Base-by-base conservation (phyloP, 2,888 invertebrate species). In the Limnephilus marmoratus region DNA sequence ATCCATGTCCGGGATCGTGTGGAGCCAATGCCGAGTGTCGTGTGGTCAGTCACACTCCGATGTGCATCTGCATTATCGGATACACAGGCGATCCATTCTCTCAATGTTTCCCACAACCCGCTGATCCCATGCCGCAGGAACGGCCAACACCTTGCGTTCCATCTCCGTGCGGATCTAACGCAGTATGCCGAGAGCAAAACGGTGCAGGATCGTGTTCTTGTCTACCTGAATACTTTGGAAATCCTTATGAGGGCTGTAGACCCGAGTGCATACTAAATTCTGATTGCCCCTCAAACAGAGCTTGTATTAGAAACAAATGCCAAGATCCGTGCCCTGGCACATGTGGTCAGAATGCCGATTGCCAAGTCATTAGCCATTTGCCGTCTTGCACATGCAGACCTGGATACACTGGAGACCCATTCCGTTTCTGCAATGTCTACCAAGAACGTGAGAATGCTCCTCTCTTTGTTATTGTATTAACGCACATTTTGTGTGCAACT, bases 201-300 rank as follows among this genome's bases (percentile, higher is more conserved):
- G 97, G 97, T 90, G 97, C 97, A n/a, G 98, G 97, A 45, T 96
- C 97, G 4, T 98, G 98, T 94, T 96, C 96, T 68, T 98, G 98
- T 94, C 95, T 97, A 12, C 95, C 96, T 49, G 97, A 97, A 94
- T 97, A 97, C 94, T 97, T 96, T 93, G 97, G 97, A 90, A 97
- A 97, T 94, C 97, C 97, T 7, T 97, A 97, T 93, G 97, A 97
- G 94, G 97, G 97, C 86, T 98, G 98, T 94, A 96, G 97, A 93
- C 98, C 98, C 34, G 98, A 98, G 95, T 98, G 98, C 94, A 96
- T 97, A 0, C 95, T 97, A 34, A 98, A 97, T 94, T 97, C 97
- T 3, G 98, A 98, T 94, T 98, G 98, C 94, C 95, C 97, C 2
- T 97, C 97, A 9, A 97, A 97, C 94, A 97, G 96, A 94, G 97